Base-by-base conservation (phyloP, 2,797 vertebrate genomes). In the Eleutherodactylus coqui region DNA sequence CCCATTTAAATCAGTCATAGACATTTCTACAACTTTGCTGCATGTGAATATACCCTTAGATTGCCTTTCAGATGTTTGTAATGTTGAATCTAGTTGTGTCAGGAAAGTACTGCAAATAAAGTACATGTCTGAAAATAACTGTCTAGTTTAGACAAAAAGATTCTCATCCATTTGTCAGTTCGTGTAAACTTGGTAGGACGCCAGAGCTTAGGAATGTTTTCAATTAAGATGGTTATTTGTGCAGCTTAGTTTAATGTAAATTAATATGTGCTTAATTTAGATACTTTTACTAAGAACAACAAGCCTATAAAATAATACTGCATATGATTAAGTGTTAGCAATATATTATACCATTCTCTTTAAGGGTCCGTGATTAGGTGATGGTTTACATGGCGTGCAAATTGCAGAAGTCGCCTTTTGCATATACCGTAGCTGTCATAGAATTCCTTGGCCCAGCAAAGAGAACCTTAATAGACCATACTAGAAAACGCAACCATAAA, bases 321-420 rank as follows among this genome's bases (percentile, higher is more conserved):
- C 79, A 69, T n/a, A 79, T 34, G 77, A 36, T 90, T 79, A 90
- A 87, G 85, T 55, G 77, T 80, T 79, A 80, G 85, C 55, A 45
- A 70, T 81, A 60, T 85, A 89, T 85, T 84, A 45, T 60, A 84
- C 82, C 86, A 75, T 47, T 62, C 17, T 36, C 3, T 43, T 47
- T 49, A 75, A 32, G 72, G 49, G 67, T 72, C 41, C 55, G 24
- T n/a, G 47, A 70, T 27, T 21, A 36, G 29, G 43, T 21, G 34
- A 29, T 41, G 41, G 41, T 24, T 38, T 43, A 38, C 34, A 73
- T 41, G 67, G 58, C 34, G 11, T 55, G 36, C 3, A 55, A 17
- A 1, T 32, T 64, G 55, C 11, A 16, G 53, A 60, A 79, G 34
- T 21, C 19, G 1, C 19, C 14, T 64, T 5, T 24, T 58, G 29